These are phyloP conservation scores for Intellagama lesueurii DNA, from an alignment of 2,797 vertebrate genomes.

Conservation along the genomic window DNA sequence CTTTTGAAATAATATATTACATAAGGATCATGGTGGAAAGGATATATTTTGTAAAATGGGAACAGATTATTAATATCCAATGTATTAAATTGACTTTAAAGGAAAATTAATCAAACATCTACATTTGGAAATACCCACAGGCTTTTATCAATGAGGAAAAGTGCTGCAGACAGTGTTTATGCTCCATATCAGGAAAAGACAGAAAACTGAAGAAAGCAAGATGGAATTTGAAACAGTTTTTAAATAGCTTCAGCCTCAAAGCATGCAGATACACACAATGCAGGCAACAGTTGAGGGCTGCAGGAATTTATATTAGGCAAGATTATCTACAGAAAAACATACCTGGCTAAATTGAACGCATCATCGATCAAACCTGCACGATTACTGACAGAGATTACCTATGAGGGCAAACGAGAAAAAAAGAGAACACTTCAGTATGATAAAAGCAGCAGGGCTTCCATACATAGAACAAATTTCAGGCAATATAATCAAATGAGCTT, in stretches of 20 bases:
- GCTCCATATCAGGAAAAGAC: neutral
- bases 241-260: constrained; percentile 59
- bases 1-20: constrained; percentile 61
- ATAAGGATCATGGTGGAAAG: constrained; percentile 52
- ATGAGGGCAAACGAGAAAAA: constrained; percentile 64
- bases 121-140: constrained; percentile 62
- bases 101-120: constrained; percentile 74
- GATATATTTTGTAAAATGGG: constrained; percentile 63
- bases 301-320: constrained; percentile 55
- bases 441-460: constrained; percentile 53
- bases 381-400: constrained; percentile 97
- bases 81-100: constrained; percentile 70
- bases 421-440: constrained; percentile 66
- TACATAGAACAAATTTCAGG: constrained; percentile 50
- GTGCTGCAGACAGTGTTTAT: constrained; percentile 49
- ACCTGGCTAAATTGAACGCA: constrained; percentile 97
- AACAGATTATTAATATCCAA: constrained; percentile 71
- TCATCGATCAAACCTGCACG: constrained; percentile 96
- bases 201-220: neutral
- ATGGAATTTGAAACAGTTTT: constrained; percentile 36
- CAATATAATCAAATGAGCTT: constrained; percentile 62
- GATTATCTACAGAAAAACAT: constrained; percentile 75
- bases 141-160: constrained; percentile 67
- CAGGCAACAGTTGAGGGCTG: constrained; percentile 48
- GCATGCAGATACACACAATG: constrained; percentile 12